Conservation (phyloP, 2,113 vertebrate species). For the Myotis lucifugus region DNA sequence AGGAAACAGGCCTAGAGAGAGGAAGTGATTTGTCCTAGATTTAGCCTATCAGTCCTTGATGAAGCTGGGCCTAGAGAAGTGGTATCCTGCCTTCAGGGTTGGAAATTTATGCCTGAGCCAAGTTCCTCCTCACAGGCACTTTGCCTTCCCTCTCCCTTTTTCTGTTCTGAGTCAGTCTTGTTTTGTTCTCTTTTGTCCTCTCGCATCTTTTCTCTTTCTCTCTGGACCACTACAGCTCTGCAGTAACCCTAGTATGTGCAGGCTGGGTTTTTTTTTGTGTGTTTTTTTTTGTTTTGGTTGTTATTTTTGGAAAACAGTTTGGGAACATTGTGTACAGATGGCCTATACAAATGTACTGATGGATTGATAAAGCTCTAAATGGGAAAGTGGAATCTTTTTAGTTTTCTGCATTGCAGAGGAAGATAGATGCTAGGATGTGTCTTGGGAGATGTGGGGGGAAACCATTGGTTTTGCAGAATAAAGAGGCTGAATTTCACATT, state of each 20-base stretch:
- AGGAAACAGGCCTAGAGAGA: slow-evolving; percentile 1
- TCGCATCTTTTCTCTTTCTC: slow-evolving; percentile 66
- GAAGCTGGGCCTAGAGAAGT: background rate
- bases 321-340: slow-evolving; percentile 83
- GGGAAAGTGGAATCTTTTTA: slow-evolving; percentile 70
- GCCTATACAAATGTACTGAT: slow-evolving; percentile 77
- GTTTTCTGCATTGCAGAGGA: background rate
- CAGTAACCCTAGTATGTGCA: slow-evolving; percentile 34
- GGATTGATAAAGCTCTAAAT: slow-evolving; percentile 79
- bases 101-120: background rate
- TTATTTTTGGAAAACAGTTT: slow-evolving; percentile 84
- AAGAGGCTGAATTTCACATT: slow-evolving; percentile 4
- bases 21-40: background rate
- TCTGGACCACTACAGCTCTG: slow-evolving; percentile 64
- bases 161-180: slow-evolving; percentile 12
- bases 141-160: background rate
- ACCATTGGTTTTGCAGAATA: background rate
- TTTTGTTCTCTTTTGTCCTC: background rate
- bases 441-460: background rate
- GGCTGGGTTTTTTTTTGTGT: slow-evolving; percentile 1
- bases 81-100: background rate
- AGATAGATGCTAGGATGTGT: background rate
- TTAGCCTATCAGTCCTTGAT: background rate
- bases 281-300: slow-evolving; percentile 70
- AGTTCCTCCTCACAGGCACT: slow-evolving; percentile 24